These are phyloP conservation scores for Sus cebifrons DNA, from an alignment of 2,797 vertebrate genomes.

Conservation along the genomic window DNA sequence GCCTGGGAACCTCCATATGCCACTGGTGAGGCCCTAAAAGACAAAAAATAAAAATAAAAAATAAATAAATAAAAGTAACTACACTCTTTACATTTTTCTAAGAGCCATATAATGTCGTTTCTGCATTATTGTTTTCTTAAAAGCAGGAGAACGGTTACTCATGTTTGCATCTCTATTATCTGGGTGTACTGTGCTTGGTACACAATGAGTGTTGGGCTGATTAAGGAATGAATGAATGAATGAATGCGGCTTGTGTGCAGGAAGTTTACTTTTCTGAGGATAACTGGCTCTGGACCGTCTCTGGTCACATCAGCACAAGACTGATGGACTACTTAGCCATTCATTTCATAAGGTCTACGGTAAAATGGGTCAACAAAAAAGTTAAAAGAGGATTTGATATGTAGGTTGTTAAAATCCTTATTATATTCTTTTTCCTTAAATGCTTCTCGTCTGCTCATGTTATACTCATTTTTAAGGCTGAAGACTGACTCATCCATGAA, in stretches of 20 bases:
- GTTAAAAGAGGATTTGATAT: constrained; percentile 6
- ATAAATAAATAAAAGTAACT: not conserved
- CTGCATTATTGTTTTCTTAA: not conserved
- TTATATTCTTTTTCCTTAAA: constrained; percentile 35
- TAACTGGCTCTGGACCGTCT: not conserved
- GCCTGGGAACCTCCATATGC: too few relatives aligned
- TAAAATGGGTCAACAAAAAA: constrained; percentile 46
- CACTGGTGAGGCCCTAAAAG: too few relatives aligned
- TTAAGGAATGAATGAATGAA: not conserved
- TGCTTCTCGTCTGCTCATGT: not conserved
- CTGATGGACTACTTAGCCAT: not conserved
- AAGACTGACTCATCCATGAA: constrained; percentile 21
- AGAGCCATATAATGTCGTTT: constrained; percentile 14
- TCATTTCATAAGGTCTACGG: not conserved
- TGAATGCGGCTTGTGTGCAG: not conserved
- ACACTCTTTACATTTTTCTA: constrained; percentile 28
- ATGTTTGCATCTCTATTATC: not conserved
- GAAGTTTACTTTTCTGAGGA: not conserved
- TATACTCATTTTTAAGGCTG: not conserved
- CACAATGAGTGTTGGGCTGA: not conserved
- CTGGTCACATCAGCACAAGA: not conserved
- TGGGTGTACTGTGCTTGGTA: not conserved
- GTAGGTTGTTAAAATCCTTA: constrained; percentile 5
- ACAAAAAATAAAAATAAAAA: too few relatives aligned
- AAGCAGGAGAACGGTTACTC: not conserved